Conservation (phyloP, 2,113 vertebrate genomes). For the Osmerus eperlanus region DNA sequence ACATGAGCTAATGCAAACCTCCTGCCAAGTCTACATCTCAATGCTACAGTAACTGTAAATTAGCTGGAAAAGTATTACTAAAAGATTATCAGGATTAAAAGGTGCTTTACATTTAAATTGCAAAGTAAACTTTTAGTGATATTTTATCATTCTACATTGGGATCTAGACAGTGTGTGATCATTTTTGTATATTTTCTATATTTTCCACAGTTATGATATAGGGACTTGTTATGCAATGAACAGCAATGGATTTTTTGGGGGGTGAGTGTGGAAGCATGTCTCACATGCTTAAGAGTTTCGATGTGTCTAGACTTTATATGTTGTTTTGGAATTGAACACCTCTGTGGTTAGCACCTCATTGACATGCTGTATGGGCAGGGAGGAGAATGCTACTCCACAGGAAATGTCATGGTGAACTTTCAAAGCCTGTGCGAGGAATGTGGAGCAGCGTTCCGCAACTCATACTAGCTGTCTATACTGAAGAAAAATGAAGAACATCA, state of each 20-base stretch:
- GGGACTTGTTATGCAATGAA: too few species aligned
- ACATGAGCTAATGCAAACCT: slow-evolving; percentile 34
- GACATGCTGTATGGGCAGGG: background rate
- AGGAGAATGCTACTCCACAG: slow-evolving; percentile 53
- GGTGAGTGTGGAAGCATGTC: slow-evolving; percentile 12
- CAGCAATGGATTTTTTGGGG: background rate
- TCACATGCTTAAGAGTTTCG: too few species aligned
- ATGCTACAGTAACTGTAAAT: slow-evolving; percentile 31
- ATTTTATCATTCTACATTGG: too few species aligned
- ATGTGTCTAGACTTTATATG: background rate
- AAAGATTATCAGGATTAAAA: background rate
- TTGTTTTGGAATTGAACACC: slow-evolving; percentile 22
- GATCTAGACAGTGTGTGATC: too few species aligned
- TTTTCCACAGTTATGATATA: too few species aligned
- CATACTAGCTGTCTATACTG: background rate
- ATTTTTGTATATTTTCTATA: too few species aligned
- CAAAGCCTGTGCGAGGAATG: slow-evolving; percentile 36
- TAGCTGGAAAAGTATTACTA: slow-evolving; percentile 20
- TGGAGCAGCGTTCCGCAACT: background rate
- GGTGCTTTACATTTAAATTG: too few species aligned
- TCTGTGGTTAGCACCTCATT: slow-evolving; percentile 11
- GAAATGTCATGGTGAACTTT: slow-evolving; percentile 33
- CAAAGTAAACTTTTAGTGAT: too few species aligned
- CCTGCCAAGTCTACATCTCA: slow-evolving; percentile 21
- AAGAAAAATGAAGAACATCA: background rate